Evolutionary conservation across 2,113 vertebrate genomes (phyloP).

Genomic region (Hydropotes inermis): DNA sequence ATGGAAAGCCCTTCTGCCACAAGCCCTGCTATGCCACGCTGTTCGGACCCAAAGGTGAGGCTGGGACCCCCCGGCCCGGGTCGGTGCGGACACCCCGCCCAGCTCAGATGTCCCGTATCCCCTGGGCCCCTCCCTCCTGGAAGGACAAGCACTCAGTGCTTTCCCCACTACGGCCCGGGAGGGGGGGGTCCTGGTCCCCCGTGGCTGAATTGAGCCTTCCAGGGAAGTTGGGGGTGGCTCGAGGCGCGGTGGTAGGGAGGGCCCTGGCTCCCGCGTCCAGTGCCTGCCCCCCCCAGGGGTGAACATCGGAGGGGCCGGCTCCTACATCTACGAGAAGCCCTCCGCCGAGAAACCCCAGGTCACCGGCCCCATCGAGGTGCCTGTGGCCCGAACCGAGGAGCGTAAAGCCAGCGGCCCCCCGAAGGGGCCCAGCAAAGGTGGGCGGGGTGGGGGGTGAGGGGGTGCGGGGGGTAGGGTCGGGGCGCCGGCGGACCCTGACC

Average conservation of each 20-base stretch:
- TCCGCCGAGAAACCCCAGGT: constrained; percentile 80
- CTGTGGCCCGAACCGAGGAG: constrained; percentile 84
- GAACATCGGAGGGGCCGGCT: constrained; percentile 95
- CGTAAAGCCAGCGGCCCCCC: constrained; percentile 81
- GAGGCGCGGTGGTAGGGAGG: background rate
- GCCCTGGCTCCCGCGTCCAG: background rate
- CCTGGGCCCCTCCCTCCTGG: background rate
- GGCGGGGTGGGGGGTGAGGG: background rate
- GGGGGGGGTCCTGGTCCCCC: too few relatives aligned
- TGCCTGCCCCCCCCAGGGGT: constrained; percentile 83
- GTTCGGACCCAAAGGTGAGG: constrained; percentile 94
- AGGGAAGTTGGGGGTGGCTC: background rate
- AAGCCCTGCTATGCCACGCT: constrained; percentile 95
- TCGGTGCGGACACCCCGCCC: background rate
- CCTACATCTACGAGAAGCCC: constrained; percentile 93
- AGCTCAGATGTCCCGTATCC: background rate
- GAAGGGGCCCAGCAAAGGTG: constrained; percentile 92
- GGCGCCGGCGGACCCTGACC: accelerated
- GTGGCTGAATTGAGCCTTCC: background rate
- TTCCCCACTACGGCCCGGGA: background rate
- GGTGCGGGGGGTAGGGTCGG: accelerated
- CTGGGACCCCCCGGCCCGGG: accelerated
- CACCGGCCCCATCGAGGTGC: constrained; percentile 76
- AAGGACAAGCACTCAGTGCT: background rate
- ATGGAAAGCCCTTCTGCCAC: constrained; percentile 96